These are phyloP conservation scores for Conger conger DNA, from an alignment of 2,113 vertebrate genomes.

Conservation along the genomic window DNA sequence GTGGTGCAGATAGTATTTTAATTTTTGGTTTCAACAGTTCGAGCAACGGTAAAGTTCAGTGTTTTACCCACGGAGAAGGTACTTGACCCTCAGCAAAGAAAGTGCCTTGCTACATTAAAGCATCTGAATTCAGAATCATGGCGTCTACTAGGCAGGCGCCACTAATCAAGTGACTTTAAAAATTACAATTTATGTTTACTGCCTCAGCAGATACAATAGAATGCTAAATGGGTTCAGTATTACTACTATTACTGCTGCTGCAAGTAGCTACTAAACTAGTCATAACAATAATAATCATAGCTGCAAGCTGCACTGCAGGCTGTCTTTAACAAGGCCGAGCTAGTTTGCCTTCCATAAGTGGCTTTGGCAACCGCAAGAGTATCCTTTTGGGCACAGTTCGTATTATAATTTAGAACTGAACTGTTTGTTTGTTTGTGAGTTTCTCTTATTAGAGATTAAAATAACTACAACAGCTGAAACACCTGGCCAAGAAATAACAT, in stretches of 20 bases:
- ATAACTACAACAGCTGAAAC: too few species aligned
- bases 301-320: background rate
- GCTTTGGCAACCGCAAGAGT: background rate
- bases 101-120: background rate
- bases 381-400: too few species aligned
- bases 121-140: background rate
- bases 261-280: background rate
- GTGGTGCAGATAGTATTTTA: background rate
- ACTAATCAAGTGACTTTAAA: background rate
- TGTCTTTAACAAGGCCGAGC: background rate
- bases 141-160: background rate
- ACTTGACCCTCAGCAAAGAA: conserved; percentile 11
- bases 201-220: background rate
- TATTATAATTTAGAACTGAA: too few species aligned
- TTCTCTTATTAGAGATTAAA: too few species aligned
- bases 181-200: conserved; percentile 7
- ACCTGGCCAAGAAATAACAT: too few species aligned
- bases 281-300: background rate
- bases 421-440: too few species aligned
- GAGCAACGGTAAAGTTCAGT: background rate
- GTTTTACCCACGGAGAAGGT: background rate
- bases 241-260: too few species aligned
- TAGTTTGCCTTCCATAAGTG: background rate
- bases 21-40: background rate
- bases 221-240: background rate